Evolutionary conservation across 2,888 invertebrate genomes (phyloP).

Genomic region (Silvanus unidentatus): DNA sequence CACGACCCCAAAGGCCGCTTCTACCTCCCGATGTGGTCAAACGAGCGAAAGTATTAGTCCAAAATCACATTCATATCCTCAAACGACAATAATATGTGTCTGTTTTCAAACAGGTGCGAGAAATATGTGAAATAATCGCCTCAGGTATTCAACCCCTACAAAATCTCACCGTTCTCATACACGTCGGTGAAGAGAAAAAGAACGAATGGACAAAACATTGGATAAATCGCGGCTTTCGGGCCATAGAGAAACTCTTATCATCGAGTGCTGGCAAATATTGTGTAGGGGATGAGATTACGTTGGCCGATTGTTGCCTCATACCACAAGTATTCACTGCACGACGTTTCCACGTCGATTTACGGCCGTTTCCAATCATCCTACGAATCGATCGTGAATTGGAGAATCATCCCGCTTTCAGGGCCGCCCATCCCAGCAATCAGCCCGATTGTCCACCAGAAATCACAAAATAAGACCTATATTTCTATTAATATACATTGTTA

Average conservation of each 20-base stretch:
- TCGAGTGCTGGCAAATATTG: constrained; percentile 85
- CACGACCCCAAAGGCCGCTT: constrained; percentile 75
- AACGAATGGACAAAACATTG: constrained; percentile 91
- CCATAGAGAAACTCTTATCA: constrained; percentile 80
- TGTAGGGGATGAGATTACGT: constrained; percentile 86
- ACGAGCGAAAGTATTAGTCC: constrained; percentile 83
- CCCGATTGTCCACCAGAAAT: constrained; percentile 92
- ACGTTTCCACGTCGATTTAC: constrained; percentile 88
- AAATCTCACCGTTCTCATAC: constrained; percentile 81
- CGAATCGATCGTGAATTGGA: constrained; percentile 81
- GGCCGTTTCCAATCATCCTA: constrained; percentile 82
- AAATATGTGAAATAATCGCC: constrained; percentile 85
- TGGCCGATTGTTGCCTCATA: constrained; percentile 92
- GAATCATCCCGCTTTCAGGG: constrained; percentile 84
- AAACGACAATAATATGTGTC: not conserved
- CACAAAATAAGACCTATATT: constrained; percentile 56
- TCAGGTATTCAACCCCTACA: constrained; percentile 96
- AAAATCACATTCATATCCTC: constrained; percentile 4
- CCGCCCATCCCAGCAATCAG: constrained; percentile 86
- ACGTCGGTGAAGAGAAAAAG: constrained; percentile 83
- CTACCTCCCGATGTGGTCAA: constrained; percentile 85
- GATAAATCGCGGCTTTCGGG: constrained; percentile 85
- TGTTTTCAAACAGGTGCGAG: constrained; percentile 52
- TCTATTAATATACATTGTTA: not conserved
- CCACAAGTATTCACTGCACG: constrained; percentile 94